These are phyloP conservation scores for Phasianus colchicus DNA, from an alignment of 2,113 vertebrate genomes.

Conservation along the genomic window DNA sequence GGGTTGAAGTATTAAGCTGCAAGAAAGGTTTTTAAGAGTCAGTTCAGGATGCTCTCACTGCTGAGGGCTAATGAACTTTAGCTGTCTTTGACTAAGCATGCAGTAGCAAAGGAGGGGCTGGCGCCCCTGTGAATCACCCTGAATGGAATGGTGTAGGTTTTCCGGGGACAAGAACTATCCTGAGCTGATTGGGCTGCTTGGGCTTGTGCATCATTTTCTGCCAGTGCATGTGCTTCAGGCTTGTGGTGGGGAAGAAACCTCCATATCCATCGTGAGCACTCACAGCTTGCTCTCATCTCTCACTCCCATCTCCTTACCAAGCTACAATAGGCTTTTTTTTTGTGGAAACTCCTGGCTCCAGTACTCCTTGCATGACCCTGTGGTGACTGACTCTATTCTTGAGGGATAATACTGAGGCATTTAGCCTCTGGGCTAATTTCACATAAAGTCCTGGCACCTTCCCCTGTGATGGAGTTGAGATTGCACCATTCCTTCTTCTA, in stretches of 20 bases:
- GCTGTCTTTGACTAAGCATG: not conserved
- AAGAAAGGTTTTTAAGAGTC: not conserved
- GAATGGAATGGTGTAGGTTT: not conserved
- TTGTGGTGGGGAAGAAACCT: not conserved
- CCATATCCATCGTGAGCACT: not conserved
- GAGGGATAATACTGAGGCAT: not conserved
- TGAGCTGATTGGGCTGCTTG: not conserved
- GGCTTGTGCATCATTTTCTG: not conserved
- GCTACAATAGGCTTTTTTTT: not conserved
- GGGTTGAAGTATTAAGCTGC: not conserved
- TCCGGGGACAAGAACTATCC: not conserved
- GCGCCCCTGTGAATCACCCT: not conserved
- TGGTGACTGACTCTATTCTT: not conserved
- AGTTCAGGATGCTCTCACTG: not conserved
- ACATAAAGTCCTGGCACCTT: not conserved
- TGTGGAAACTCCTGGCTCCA: not conserved
- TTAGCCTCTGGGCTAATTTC: not conserved
- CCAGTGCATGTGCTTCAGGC: not conserved
- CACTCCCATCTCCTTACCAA: not conserved
- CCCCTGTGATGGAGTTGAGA: fast-evolving
- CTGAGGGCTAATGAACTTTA: not conserved
- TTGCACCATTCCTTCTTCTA: not conserved
- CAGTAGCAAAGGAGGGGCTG: not conserved
- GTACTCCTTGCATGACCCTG: not conserved
- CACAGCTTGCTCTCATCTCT: not conserved